A percentile compares a stretch with the other conserved stretches of the same genome.
These are phyloP conservation scores for Allacma fusca DNA, from an alignment of 2,888 invertebrate genomes.

Conservation along the genomic window DNA sequence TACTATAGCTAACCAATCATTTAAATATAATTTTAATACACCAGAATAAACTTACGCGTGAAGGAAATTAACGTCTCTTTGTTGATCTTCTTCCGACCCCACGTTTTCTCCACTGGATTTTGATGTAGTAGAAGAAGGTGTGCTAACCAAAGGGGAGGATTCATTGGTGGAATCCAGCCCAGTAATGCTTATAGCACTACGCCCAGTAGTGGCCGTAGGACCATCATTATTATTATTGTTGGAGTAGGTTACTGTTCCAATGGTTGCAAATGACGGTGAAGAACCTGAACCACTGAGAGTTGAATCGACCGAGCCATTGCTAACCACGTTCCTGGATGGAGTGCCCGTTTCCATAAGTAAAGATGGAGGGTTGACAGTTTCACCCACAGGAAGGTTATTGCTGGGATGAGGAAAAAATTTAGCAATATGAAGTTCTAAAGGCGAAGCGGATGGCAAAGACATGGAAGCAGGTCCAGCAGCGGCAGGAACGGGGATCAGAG, in stretches of 20 bases:
- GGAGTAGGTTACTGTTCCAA: conserved; percentile 1
- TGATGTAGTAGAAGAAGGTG: conserved; percentile 28
- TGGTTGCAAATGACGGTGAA: not conserved
- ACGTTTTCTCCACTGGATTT: conserved; percentile 39
- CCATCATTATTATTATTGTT: conserved; percentile 39
- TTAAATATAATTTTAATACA: not conserved
- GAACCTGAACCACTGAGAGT: not conserved
- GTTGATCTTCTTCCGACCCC: conserved; percentile 9
- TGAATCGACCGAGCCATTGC: conserved; percentile 5
- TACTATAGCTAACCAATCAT: too few relatives aligned
- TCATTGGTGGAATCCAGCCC: conserved; percentile 30
- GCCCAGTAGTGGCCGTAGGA: not conserved
- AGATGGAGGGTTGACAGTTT: conserved; percentile 8
- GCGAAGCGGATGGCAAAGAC: conserved; percentile 20
- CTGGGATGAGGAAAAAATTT: conserved; percentile 38
- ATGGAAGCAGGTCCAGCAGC: not conserved
- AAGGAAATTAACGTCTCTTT: conserved; percentile 26
- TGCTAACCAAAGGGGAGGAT: conserved; percentile 29
- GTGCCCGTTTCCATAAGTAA: conserved; percentile 28
- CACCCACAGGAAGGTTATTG: not conserved
- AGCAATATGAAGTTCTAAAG: conserved; percentile 36
- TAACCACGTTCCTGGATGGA: not conserved
- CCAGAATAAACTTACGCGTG: conserved; percentile 29
- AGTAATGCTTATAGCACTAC: not conserved
- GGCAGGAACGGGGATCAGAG: conserved; percentile 16